phyloP scores from a whole-genome alignment of 1,140 invertebrate genomes.

The Bombyx mandarina region DNA sequence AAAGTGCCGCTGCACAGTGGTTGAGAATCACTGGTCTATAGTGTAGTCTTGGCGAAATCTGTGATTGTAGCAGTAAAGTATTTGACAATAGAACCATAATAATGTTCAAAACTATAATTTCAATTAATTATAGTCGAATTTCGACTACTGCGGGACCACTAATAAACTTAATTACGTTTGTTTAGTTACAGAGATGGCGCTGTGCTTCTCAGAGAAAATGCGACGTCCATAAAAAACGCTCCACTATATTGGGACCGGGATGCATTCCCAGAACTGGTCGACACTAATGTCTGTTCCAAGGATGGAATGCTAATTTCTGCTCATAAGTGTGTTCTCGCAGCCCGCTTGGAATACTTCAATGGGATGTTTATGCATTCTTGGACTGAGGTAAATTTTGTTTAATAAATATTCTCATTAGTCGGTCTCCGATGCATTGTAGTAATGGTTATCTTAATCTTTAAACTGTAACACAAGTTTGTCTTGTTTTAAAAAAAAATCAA shows the following conservation, averaged over 20 bases:
- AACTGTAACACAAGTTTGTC: background rate
- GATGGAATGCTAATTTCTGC: slow-evolving; percentile 74
- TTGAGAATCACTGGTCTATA: no score
- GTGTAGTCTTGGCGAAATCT: no score
- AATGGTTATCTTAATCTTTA: background rate
- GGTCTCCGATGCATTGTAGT: no score
- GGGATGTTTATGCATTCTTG: slow-evolving; percentile 81
- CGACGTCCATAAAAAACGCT: slow-evolving; percentile 24
- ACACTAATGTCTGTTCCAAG: slow-evolving; percentile 73
- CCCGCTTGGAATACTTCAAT: slow-evolving; percentile 82
- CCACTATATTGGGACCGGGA: slow-evolving; percentile 39
- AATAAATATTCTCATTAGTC: background rate
- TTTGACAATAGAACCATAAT: no score
- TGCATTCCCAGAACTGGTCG: slow-evolving; percentile 71
- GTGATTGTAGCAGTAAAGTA: no score
- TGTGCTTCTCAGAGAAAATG: slow-evolving; percentile 45
- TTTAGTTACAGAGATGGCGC: slow-evolving; percentile 49
- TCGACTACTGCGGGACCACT: no score
- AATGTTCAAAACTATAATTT: no score
- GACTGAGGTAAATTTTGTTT: slow-evolving; percentile 72
- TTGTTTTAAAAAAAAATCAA: no score
- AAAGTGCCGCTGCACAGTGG: no score
- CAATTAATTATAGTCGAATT: no score
- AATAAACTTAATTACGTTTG: background rate
- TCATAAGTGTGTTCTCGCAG: slow-evolving; percentile 81